Conservation (phyloP, 2,113 vertebrate genomes). For the Phylloscopus whistleri region DNA sequence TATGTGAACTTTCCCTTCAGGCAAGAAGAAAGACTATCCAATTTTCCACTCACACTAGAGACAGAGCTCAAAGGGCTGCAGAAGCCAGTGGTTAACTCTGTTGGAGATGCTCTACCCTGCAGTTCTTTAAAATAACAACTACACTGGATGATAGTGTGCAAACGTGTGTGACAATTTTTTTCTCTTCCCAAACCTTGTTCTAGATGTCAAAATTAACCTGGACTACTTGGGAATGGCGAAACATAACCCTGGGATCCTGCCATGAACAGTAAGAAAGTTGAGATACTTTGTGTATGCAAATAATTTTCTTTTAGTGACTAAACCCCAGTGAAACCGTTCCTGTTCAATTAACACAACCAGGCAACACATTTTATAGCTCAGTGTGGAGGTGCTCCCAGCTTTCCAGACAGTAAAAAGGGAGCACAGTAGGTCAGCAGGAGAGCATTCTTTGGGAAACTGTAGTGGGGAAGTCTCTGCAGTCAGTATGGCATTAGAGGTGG, state of each 20-base stretch:
- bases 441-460: not conserved
- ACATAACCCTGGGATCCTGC: slow-evolving; percentile 41
- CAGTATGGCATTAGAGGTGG: not conserved
- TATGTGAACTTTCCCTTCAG: not conserved
- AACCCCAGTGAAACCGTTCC: not conserved
- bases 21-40: not conserved
- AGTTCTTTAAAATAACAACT: slow-evolving; percentile 5
- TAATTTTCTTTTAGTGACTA: not conserved
- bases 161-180: not conserved
- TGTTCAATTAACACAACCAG: not conserved
- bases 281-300: slow-evolving; percentile 11
- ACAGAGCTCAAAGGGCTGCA: not conserved
- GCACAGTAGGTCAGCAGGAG: not conserved
- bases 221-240: slow-evolving; percentile 61
- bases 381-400: not conserved
- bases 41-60: not conserved
- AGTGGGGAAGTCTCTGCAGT: not conserved
- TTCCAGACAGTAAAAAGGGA: not conserved
- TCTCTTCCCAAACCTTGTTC: slow-evolving; percentile 36
- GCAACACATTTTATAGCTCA: not conserved
- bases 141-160: not conserved
- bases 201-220: slow-evolving; percentile 58
- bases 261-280: slow-evolving; percentile 51
- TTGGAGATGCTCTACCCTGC: not conserved
- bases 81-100: not conserved